These are phyloP conservation scores for Holcopasites calliopsidis DNA, from an alignment of 1,140 invertebrate species.

Conservation along the genomic window DNA sequence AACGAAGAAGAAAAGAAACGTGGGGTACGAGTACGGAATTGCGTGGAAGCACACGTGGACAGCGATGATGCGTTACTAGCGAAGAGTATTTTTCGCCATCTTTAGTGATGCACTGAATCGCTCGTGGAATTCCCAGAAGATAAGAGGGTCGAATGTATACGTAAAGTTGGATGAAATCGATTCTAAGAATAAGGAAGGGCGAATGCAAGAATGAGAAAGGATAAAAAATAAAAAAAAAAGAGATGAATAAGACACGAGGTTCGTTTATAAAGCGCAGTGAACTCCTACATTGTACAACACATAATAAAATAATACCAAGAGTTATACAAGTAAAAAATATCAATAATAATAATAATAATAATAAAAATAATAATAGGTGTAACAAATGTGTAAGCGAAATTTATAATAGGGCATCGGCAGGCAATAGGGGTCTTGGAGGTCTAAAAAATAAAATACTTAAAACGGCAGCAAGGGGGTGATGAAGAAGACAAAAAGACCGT, in stretches of 20 bases:
- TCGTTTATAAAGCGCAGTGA: conserved; percentile 56
- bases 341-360: conserved; percentile 51
- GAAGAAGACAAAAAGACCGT: neutral
- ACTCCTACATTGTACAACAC: conserved; percentile 64
- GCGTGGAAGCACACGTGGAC: neutral
- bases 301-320: conserved; percentile 62
- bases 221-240: no score
- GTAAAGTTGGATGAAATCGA: no score
- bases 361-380: conserved; percentile 53
- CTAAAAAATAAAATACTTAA: conserved; percentile 46
- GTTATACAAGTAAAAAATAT: conserved; percentile 55
- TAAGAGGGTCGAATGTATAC: no score
- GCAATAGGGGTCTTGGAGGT: conserved; percentile 27
- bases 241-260: conserved; percentile 22
- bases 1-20: no score
- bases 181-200: no score
- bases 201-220: no score
- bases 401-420: conserved; percentile 49
- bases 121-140: neutral
- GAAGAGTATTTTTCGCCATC: conserved; percentile 14
- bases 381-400: conserved; percentile 56
- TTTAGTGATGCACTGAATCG: neutral
- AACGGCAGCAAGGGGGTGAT: conserved; percentile 1
- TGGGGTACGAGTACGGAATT: no score
- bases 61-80: neutral